phyloP scores from a whole-genome alignment of 2,797 vertebrate species.

The Sandelia bainsii region DNA sequence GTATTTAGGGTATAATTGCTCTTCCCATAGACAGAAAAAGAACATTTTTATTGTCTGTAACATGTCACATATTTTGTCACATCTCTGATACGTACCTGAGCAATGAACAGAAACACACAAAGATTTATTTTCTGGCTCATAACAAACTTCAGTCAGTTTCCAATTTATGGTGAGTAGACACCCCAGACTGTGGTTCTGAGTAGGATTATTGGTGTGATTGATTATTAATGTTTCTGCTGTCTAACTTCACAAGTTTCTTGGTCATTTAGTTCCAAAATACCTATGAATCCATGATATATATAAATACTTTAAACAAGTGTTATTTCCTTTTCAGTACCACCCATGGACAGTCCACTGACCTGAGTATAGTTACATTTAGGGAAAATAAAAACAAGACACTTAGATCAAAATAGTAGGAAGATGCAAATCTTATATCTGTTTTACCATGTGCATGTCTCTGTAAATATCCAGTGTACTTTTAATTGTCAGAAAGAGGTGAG shows the following conservation, averaged over 20 bases:
- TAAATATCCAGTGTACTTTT: constrained; percentile 35
- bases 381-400: constrained; percentile 12
- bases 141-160: constrained; percentile 41
- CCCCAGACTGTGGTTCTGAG: constrained; percentile 46
- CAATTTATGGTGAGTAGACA: constrained; percentile 42
- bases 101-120: constrained; percentile 9
- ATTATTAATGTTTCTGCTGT: constrained; percentile 41
- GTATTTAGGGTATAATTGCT: neutral
- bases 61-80: constrained; percentile 20
- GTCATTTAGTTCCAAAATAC: constrained; percentile 43
- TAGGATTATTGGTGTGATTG: constrained; percentile 41
- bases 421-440: constrained; percentile 8
- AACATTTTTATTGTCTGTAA: constrained; percentile 4
- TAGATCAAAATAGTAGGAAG: constrained; percentile 3
- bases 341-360: constrained; percentile 22
- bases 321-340: constrained; percentile 37
- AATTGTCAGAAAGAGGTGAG: constrained; percentile 15
- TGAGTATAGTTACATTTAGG: constrained; percentile 9
- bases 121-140: constrained; percentile 18
- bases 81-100: neutral
- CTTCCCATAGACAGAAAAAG: constrained; percentile 28
- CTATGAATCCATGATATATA: constrained; percentile 28
- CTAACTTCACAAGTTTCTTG: constrained; percentile 30
- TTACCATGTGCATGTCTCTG: constrained; percentile 18
- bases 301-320: constrained; percentile 36